Evolutionary conservation across 2,888 invertebrate species (phyloP).

Genomic region (Nomada fucata): DNA sequence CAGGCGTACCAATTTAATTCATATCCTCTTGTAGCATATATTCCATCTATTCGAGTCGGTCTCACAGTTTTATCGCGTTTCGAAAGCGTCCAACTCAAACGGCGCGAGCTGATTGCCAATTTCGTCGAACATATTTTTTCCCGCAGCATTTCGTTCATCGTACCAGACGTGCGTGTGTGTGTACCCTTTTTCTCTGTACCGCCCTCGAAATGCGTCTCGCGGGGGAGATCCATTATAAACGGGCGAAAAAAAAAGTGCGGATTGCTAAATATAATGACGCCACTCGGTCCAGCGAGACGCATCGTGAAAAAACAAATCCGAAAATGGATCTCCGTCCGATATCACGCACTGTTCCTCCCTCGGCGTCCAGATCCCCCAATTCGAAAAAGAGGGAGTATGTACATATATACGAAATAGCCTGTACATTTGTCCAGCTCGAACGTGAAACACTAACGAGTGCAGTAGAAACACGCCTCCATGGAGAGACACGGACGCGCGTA

Average conservation of each 20-base stretch:
- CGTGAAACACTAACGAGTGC: too few relatives aligned
- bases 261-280: slow-evolving; percentile 44
- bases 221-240: slow-evolving; percentile 55
- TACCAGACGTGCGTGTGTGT: not conserved
- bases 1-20: slow-evolving; percentile 8
- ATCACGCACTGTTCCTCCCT: slow-evolving; percentile 1
- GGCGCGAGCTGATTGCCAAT: slow-evolving; percentile 50
- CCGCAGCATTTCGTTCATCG: slow-evolving; percentile 34
- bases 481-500: too few relatives aligned
- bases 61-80: not conserved
- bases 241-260: slow-evolving; percentile 10
- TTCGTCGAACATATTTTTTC: slow-evolving; percentile 56
- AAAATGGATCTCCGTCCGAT: slow-evolving; percentile 41
- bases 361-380: not conserved
- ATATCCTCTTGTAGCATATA: not conserved
- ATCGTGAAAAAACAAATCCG: slow-evolving; percentile 49
- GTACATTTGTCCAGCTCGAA: too few relatives aligned
- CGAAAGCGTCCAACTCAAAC: slow-evolving; percentile 13
- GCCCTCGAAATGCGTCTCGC: slow-evolving; percentile 21
- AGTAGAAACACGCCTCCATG: too few relatives aligned
- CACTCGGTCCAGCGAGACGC: slow-evolving; percentile 25
- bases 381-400: not conserved
- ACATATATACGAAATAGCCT: not conserved
- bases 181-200: not conserved
- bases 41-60: not conserved